phyloP scores from a whole-genome alignment of 2,797 vertebrate genomes.

The Melopsittacus undulatus region DNA sequence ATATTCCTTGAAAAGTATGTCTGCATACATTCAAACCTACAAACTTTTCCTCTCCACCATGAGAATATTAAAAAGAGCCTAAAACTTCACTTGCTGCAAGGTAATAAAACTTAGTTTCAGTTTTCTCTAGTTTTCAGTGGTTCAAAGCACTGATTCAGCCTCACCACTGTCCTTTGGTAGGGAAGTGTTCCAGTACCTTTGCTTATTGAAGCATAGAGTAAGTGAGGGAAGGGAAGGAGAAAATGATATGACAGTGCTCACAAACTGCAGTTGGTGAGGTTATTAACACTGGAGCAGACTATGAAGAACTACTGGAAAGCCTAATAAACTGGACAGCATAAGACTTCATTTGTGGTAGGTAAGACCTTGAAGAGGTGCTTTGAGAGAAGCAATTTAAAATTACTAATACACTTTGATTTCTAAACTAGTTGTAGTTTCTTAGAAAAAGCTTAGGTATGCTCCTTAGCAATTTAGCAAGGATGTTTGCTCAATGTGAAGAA shows the following conservation, averaged over 20 bases:
- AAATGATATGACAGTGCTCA: not conserved
- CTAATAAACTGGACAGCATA: not conserved
- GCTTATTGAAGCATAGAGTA: accelerated
- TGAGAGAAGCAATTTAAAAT: not conserved
- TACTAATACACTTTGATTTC: not conserved
- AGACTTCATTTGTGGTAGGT: not conserved
- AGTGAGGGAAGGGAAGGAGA: not conserved
- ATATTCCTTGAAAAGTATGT: not conserved
- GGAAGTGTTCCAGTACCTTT: not conserved
- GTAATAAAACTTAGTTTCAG: not conserved
- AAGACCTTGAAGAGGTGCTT: not conserved
- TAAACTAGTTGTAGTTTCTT: not conserved
- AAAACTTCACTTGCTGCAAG: not conserved
- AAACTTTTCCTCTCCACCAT: not conserved
- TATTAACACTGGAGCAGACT: not conserved
- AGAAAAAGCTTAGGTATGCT: not conserved
- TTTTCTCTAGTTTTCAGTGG: not conserved
- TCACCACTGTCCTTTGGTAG: not conserved
- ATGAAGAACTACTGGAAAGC: not conserved
- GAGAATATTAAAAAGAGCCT: not conserved
- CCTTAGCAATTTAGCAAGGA: not conserved
- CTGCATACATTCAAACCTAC: not conserved
- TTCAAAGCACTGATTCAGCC: not conserved
- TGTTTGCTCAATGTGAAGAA: not conserved
- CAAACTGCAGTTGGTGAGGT: not conserved